These are phyloP conservation scores for Callospermophilus lateralis DNA, from an alignment of 2,113 vertebrate species.

Conservation along the genomic window DNA sequence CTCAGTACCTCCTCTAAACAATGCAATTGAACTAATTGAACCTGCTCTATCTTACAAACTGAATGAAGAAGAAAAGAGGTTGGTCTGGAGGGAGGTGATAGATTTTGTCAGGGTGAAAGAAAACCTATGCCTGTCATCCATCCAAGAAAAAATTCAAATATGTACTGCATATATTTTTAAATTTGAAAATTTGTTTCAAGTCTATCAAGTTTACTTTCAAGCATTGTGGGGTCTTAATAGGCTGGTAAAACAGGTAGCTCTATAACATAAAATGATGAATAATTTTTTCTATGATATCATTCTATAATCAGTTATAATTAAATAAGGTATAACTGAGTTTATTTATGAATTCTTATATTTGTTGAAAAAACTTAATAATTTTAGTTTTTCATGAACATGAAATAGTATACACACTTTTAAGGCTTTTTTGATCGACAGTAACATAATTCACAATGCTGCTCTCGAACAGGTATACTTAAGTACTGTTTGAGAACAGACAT, in stretches of 20 bases:
- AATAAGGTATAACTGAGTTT: slow-evolving; percentile 15
- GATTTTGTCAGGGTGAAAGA: neutral
- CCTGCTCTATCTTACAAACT: neutral
- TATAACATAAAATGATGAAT: neutral
- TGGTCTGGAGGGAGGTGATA: neutral
- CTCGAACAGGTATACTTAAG: slow-evolving; percentile 87
- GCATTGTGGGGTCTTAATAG: neutral
- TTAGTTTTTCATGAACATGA: slow-evolving; percentile 83
- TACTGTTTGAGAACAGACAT: slow-evolving; percentile 72
- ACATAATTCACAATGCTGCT: slow-evolving; percentile 86
- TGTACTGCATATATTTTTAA: neutral
- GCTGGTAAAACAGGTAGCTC: neutral
- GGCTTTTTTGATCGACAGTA: slow-evolving; percentile 86
- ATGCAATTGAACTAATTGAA: neutral
- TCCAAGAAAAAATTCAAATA: neutral
- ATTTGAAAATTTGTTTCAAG: too few species aligned
- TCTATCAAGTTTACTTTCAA: neutral
- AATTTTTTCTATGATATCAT: neutral
- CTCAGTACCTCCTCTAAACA: too few species aligned
- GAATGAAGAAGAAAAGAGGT: neutral
- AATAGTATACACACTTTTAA: slow-evolving; percentile 84
- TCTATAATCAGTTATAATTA: neutral
- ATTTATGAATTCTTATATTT: slow-evolving; percentile 30
- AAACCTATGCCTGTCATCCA: neutral
- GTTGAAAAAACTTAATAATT: slow-evolving; percentile 54